phyloP scores from a whole-genome alignment of 2,888 invertebrate genomes.

The Eilema depressum region DNA sequence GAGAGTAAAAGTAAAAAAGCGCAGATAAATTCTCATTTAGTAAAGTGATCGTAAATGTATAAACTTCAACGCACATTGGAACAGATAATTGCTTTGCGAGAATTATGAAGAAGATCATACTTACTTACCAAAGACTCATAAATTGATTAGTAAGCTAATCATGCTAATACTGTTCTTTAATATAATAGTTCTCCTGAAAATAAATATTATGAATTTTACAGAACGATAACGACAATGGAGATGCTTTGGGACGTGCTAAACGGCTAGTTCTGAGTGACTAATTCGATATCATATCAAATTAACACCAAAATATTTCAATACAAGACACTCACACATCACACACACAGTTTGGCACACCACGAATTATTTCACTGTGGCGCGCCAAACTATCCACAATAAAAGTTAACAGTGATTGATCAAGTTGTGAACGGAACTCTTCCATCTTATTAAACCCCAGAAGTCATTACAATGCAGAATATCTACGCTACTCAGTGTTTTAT shows the following conservation, averaged over 20 bases:
- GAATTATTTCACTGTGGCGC: background rate
- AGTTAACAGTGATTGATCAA: background rate
- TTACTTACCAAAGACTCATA: no score
- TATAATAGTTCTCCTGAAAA: no score
- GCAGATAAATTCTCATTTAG: conserved; percentile 67
- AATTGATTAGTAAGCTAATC: no score
- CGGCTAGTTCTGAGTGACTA: no score
- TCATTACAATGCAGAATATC: background rate
- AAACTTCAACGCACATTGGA: conserved; percentile 40
- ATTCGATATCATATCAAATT: no score
- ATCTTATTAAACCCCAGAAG: background rate
- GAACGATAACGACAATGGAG: no score
- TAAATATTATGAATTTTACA: no score
- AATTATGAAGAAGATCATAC: conserved; percentile 5
- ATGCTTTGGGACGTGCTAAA: no score
- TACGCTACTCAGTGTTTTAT: background rate
- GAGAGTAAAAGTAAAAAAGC: conserved; percentile 38
- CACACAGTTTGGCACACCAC: background rate
- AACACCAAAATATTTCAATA: no score
- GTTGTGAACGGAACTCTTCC: background rate
- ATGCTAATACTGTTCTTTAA: no score
- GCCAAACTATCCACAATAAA: background rate
- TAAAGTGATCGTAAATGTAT: conserved; percentile 60
- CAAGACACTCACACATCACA: no score
- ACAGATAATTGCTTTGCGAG: conserved; percentile 38